Base-by-base conservation (phyloP, 2,888 invertebrate genomes). In the Sesamia inferens region DNA sequence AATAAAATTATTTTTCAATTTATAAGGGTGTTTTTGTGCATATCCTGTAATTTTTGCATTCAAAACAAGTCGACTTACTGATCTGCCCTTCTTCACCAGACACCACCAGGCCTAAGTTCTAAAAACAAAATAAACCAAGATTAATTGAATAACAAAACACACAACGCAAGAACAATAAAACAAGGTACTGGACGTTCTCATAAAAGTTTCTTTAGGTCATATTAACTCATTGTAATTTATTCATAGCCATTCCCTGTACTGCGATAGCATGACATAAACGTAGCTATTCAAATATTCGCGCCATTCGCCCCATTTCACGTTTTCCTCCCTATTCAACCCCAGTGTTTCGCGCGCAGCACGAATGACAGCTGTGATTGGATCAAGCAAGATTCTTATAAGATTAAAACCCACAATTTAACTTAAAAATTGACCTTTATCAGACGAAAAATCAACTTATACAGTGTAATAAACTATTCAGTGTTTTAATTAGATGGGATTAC, bases 1-100 rank as follows among this genome's bases (percentile, higher is more conserved):
- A 90, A 89, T 91, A 89, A 91, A 91, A 86, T 31, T 81, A 84
- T 85, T 89, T 86, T 85, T 82, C 62, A 84, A 74, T 66, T 64
- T 63, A 70, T 10, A 69, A 61, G 73, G 39, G 31, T 73, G 61
- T 81, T 74, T 75, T 67, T 54, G 4, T 74, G 4, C 39, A 24
- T 51, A 71, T 31, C n/a, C 11, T 16, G 22, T 75, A 22, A 0
- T 44, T 48, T 42, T n/a, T 61, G 7, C 0, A 54, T 13, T 22
- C 14, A 24, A 3, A 13, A 31, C 6, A 70, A 22, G 2, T 4
- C 78, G 59, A 0, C 5, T 7, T 8, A 59, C 19, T 51, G 19
- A 54, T 4, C 6, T 57, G 13, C 11, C 19, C 5, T 8, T 48
- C 11, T 5, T 16, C 5, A 4, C 24, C 3, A 16, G 6, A 22